Conservation (phyloP, 2,113 vertebrate genomes). For the Eclectus roratus region DNA sequence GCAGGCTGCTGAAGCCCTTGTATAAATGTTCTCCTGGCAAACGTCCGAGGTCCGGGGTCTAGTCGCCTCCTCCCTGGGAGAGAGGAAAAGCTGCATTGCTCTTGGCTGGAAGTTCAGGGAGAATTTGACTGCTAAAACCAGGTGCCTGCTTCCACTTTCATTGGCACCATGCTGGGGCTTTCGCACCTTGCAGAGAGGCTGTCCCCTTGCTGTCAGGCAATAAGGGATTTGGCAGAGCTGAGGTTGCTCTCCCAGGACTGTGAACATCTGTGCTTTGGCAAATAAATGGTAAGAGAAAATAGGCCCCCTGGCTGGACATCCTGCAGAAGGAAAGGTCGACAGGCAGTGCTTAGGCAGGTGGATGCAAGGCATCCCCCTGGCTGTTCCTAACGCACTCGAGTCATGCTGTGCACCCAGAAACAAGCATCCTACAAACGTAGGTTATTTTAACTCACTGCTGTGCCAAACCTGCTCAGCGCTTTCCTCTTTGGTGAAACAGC, state of each 20-base stretch:
- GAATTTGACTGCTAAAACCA: not conserved
- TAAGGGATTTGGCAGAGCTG: not conserved
- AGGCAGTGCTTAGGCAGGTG: not conserved
- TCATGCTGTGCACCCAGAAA: not conserved
- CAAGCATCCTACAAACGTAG: rapidly evolving
- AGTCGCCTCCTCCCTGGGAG: not conserved
- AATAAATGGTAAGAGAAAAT: not conserved
- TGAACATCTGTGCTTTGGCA: not conserved
- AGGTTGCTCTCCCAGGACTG: rapidly evolving
- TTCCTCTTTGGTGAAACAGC: not conserved
- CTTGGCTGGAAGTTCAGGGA: not conserved
- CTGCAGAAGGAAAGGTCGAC: not conserved
- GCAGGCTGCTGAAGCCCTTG: not conserved
- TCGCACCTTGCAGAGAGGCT: not conserved
- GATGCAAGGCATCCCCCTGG: not conserved
- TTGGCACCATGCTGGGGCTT: not conserved
- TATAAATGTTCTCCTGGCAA: not conserved
- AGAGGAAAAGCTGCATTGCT: not conserved
- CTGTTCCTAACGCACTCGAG: not conserved
- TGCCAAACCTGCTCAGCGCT: not conserved
- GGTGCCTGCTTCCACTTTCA: not conserved
- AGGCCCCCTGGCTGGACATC: not conserved
- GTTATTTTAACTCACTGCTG: not conserved
- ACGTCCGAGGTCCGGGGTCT: not conserved
- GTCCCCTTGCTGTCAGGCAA: rapidly evolving